Base-by-base conservation (phyloP, 1,140 invertebrate genomes). In the Heliconius melpomene region DNA sequence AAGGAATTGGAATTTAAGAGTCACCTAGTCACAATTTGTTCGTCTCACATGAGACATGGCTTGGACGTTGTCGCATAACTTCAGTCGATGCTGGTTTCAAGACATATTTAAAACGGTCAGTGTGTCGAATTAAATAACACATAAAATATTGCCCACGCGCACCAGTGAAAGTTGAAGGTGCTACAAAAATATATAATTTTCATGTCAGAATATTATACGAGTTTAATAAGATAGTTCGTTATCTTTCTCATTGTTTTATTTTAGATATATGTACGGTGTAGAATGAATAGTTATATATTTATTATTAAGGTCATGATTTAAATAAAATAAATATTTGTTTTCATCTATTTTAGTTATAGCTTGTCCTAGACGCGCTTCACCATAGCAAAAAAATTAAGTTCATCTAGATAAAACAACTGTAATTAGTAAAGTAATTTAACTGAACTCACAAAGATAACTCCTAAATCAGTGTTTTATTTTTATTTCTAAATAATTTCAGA, bases 81-180 rank as follows among this genome's bases (percentile, higher is more conserved):
- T 84, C 82, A 83, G 81, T 86, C 84, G 84, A 84, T 86, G 77
- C 82, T 87, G 83, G 78, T 80, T 83, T 83, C 80, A 79, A 83
- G 79, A 85, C 36, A 80, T 79, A 82, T 85, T 80, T 85, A 88
- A 88, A 86, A 87, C 85, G 90, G 90, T 90, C 86, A 93, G 86
- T 93, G 83, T 91, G 89, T 88, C 89, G 84, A 90, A 92, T 92
- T 91, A 92, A 92, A 91, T 93, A 94, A 92, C 85, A 88, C 85
- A 89, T 90, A 87, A 91, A 88, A 92, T 86, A 89, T 87, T 85
- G 85, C 88, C 88, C 84, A 86, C 86, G 86, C 84, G 80, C 66
- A 70, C 79, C 81, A 93, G 90, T 90, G 90, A 92, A 93, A 93
- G 91, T 86, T 82, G 84, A 74, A 74, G 81, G 77, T 85, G 82